A percentile compares a stretch with the other conserved stretches of the same genome.
Conservation (phyloP, 1,140 invertebrate species). For the Heliconius nattereri region DNA sequence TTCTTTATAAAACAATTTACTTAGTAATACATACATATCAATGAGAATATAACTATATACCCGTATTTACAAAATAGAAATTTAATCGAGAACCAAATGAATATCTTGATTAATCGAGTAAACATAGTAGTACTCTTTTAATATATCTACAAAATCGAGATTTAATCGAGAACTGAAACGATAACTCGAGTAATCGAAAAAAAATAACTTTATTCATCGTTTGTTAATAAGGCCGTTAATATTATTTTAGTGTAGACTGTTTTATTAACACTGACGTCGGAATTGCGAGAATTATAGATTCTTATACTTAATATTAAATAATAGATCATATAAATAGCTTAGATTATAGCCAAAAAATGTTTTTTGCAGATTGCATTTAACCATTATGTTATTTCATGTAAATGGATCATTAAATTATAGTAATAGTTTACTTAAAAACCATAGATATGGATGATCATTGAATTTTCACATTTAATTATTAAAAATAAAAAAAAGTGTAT, state of each 20-base stretch:
- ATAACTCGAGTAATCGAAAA: not conserved
- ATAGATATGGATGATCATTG: not conserved
- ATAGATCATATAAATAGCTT: conserved; percentile 7
- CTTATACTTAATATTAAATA: conserved; percentile 16
- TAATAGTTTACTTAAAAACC: conserved; percentile 2
- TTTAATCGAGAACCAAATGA: not conserved
- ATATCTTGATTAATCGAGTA: not conserved
- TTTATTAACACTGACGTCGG: conserved; percentile 2
- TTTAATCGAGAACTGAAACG: not conserved
- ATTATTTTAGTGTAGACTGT: conserved; percentile 1
- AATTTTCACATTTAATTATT: not conserved
- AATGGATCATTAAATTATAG: conserved; percentile 6
- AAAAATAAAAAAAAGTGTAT: not conserved
- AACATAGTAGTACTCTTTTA: not conserved
- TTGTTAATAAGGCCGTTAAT: not conserved
- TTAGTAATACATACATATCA: not conserved
- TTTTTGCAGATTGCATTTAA: conserved; percentile 37
- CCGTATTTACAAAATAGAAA: not conserved
- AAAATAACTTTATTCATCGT: not conserved
- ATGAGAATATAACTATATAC: not conserved
- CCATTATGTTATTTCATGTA: conserved; percentile 17
- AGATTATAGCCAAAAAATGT: conserved; percentile 29
- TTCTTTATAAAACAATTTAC: too few species aligned
- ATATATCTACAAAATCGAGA: not conserved
- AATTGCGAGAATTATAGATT: conserved; percentile 11